These are phyloP conservation scores for Sebastes nivosus DNA, from an alignment of 2,797 vertebrate genomes.

Conservation along the genomic window DNA sequence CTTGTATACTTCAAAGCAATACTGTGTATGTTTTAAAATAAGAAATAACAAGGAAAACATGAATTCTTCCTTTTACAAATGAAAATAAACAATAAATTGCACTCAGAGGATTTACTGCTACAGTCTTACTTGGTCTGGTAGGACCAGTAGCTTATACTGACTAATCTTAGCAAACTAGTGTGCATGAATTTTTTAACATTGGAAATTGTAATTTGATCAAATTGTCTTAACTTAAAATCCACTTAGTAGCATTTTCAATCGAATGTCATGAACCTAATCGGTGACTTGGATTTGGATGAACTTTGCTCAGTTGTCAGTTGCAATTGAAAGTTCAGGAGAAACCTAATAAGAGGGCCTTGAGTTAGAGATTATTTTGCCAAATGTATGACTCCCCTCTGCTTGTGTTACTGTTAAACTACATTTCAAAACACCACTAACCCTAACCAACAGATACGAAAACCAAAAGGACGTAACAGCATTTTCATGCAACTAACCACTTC, in stretches of 20 bases:
- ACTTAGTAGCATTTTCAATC: neutral
- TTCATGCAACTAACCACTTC: slow-evolving; percentile 73
- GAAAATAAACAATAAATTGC: neutral
- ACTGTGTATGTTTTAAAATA: neutral
- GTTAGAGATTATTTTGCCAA: neutral
- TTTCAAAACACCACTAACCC: neutral
- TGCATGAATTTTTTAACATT: neutral
- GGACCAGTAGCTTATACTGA: neutral
- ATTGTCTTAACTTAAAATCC: neutral
- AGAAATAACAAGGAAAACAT: neutral
- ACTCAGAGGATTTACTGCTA: neutral
- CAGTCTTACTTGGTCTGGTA: neutral
- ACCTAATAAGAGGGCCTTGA: neutral
- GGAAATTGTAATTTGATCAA: neutral
- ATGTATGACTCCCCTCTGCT: neutral
- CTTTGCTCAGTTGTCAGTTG: neutral
- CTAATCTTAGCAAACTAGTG: neutral
- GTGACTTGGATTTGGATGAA: neutral
- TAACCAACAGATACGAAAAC: neutral
- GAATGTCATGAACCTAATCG: neutral
- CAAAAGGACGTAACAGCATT: neutral
- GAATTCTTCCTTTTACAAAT: neutral
- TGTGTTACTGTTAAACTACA: neutral
- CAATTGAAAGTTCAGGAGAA: neutral
- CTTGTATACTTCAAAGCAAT: neutral